Evolutionary conservation across 2,888 invertebrate genomes (phyloP).

Genomic region (Tryphoninae sp.): DNA sequence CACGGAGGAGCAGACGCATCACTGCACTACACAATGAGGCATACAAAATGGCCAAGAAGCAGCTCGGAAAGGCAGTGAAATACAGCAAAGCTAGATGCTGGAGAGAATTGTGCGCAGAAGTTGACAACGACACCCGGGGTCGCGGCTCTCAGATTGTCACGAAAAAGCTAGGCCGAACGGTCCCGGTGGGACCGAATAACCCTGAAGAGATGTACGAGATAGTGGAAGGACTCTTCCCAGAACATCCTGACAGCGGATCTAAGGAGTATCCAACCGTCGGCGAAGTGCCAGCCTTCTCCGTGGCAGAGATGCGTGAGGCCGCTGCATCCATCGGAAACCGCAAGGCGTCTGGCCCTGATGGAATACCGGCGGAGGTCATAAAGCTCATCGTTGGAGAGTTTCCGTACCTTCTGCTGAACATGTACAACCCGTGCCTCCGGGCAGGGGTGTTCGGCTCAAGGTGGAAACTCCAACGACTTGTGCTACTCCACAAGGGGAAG

Average conservation of each 20-base stretch:
- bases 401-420: conserved; percentile 25
- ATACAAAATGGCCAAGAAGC: conserved; percentile 38
- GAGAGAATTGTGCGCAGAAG: conserved; percentile 35
- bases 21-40: neutral
- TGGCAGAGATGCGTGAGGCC: conserved; percentile 14
- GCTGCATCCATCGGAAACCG: neutral
- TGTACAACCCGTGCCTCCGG: conserved; percentile 34
- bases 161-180: conserved; percentile 1
- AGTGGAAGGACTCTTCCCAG: conserved; percentile 53
- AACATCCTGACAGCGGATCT: conserved; percentile 28
- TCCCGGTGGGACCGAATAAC: neutral
- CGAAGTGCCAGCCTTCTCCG: neutral
- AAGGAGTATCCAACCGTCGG: neutral
- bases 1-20: conserved; percentile 20
- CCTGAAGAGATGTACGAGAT: conserved; percentile 34
- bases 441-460: conserved; percentile 22
- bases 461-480: conserved; percentile 22
- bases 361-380: neutral
- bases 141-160: conserved; percentile 24
- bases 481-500: conserved; percentile 55
- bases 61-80: neutral
- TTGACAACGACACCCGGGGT: conserved; percentile 28
- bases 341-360: conserved; percentile 21
- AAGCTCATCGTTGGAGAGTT: neutral
- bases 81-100: conserved; percentile 29